Evolutionary conservation across 2,113 vertebrate genomes (phyloP).

Genomic region (Brachionichthys hirsutus): DNA sequence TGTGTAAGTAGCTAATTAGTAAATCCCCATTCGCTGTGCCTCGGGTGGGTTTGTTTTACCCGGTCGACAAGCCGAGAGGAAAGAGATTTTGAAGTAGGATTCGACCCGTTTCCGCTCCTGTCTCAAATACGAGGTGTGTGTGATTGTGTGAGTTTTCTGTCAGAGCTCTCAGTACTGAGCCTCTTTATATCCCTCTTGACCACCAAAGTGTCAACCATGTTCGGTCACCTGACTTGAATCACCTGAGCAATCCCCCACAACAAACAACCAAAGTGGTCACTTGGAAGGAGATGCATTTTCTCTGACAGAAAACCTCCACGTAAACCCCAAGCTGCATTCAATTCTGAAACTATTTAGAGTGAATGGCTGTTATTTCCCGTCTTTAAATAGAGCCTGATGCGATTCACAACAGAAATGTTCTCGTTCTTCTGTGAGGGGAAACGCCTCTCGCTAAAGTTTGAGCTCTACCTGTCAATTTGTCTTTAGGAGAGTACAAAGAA

Average conservation of each 20-base stretch:
- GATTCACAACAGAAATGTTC: neutral
- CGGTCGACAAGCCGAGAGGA: conserved; percentile 86
- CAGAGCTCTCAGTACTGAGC: conserved; percentile 35
- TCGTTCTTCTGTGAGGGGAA: conserved; percentile 10
- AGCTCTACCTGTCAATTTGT: conserved; percentile 18
- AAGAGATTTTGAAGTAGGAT: conserved; percentile 87
- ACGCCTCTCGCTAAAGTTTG: conserved; percentile 2
- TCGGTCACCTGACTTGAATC: conserved; percentile 18
- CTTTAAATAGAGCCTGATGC: neutral
- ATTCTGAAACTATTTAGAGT: conserved; percentile 1
- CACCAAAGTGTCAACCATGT: conserved; percentile 17
- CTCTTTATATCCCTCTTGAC: conserved; percentile 16
- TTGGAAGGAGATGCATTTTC: conserved; percentile 12
- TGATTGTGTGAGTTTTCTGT: conserved; percentile 38
- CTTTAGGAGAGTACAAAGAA: conserved; percentile 6
- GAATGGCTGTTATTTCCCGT: neutral
- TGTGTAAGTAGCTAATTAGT: conserved; percentile 83
- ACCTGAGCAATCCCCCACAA: conserved; percentile 2
- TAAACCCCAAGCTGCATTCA: conserved; percentile 7
- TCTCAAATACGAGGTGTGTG: conserved; percentile 78
- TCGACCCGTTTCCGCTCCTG: conserved; percentile 85
- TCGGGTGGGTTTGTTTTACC: conserved; percentile 85
- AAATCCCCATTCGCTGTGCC: conserved; percentile 84
- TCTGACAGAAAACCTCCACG: neutral
- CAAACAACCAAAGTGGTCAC: conserved; percentile 3